Base-by-base conservation (phyloP, 2,797 vertebrate species). In the Melopsittacus undulatus region DNA sequence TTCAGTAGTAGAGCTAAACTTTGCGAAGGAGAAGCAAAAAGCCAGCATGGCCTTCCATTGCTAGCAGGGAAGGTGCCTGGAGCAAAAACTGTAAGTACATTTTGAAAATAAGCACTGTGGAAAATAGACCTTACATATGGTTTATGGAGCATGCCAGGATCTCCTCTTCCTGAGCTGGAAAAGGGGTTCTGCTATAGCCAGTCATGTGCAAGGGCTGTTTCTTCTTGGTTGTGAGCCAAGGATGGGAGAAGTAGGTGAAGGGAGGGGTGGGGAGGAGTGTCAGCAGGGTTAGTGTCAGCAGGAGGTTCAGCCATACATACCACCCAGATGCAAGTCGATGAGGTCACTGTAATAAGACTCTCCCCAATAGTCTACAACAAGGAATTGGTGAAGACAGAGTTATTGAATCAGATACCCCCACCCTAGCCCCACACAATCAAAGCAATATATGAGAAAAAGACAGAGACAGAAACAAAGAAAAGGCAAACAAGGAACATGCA, bases 361-460 rank as follows among this genome's bases (percentile, higher is more conserved):
- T 99, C 99, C 99, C 99, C 99, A 99, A 99, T 99, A 99, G 99
- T 99, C 99, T 99, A 99, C 98, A 99, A 99, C 98, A 99, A 99
- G 99, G 98, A 99, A 99, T 99, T 95, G 96, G 99, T 99, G 99
- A 99, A 98, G 98, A 99, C 98, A 99, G 97, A 98, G 98, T 99
- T 99, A 99, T 98, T 99, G 98, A 97, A 88, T 85, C 96, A 93
- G 68, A 92, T 38, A 95, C 94, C 95, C 92, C 94, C 86, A 72
- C 80, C 90, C 72, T 76, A 92, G 69, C 87, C 90, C 92, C 93
- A 85, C 30, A 86, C 40, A 89, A 90, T 86, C 88, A 90, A 85
- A 93, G 96, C 90, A 92, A 77, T n/a, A 79, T 11, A 85, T 43
- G 48, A 72, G 91, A 74, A 82, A 85, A 26, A 94, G 78, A 89